phyloP scores from a whole-genome alignment of 1,140 invertebrate genomes.

The Teleopsis dalmanni region DNA sequence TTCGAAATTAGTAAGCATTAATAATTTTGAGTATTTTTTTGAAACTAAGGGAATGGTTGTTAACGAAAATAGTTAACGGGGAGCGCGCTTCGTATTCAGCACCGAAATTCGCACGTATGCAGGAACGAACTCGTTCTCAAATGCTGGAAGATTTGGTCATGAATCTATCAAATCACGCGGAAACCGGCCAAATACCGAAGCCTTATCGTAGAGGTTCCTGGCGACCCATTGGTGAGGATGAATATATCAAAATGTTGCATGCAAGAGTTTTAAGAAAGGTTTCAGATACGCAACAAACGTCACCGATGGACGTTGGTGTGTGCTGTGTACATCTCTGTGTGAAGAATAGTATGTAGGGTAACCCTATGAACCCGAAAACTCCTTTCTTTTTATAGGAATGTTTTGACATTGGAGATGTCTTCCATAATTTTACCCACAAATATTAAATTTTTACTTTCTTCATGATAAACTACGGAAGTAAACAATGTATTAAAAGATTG shows the following conservation, averaged over 20 bases:
- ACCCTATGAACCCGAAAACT: too few relatives aligned
- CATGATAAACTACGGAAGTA: too few relatives aligned
- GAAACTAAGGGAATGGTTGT: constrained; percentile 88
- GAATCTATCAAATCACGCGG: constrained; percentile 87
- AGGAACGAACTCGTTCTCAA: constrained; percentile 81
- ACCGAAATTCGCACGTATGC: constrained; percentile 92
- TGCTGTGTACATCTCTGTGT: constrained; percentile 43
- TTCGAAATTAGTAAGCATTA: not conserved
- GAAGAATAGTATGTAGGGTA: constrained; percentile 42
- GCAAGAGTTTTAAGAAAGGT: constrained; percentile 36
- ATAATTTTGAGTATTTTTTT: too few relatives aligned
- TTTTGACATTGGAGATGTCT: too few relatives aligned
- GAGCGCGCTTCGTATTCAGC: constrained; percentile 94
- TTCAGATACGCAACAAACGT: constrained; percentile 14
- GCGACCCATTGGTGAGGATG: constrained; percentile 70
- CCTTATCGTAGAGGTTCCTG: constrained; percentile 84
- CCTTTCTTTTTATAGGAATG: too few relatives aligned
- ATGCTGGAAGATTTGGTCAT: constrained; percentile 93
- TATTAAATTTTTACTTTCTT: too few relatives aligned
- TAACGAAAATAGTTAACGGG: constrained; percentile 96
- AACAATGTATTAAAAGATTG: too few relatives aligned
- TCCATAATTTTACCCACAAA: too few relatives aligned
- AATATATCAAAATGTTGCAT: constrained; percentile 44
- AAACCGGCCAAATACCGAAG: constrained; percentile 92
- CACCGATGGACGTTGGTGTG: constrained; percentile 19